These are phyloP conservation scores for Cebus imitator DNA, from an alignment of 2,113 vertebrate genomes.

Conservation along the genomic window DNA sequence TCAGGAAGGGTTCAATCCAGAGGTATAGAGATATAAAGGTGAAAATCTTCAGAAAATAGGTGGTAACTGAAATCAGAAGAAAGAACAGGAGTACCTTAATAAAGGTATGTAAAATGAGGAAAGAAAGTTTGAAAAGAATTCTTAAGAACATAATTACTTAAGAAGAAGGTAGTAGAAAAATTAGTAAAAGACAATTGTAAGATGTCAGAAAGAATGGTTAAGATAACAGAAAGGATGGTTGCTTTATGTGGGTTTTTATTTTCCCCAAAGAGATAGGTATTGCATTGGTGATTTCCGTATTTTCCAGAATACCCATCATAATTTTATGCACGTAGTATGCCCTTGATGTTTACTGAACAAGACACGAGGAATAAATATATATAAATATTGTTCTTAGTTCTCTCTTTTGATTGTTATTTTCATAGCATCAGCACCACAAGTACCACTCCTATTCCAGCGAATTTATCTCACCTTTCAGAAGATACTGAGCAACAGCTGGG, in stretches of 20 bases:
- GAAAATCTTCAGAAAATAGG: neutral
- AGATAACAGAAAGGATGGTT: neutral
- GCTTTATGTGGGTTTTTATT: neutral
- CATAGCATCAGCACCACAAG: neutral
- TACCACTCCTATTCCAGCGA: fast-evolving
- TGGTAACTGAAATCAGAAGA: neutral
- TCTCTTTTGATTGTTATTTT: neutral
- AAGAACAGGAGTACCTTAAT: neutral
- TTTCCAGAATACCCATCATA: neutral
- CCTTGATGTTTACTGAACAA: neutral
- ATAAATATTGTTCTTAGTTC: neutral
- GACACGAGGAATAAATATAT: neutral
- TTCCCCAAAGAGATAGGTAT: neutral
- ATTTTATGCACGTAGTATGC: neutral
- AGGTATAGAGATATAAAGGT: neutral
- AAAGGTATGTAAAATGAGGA: neutral
- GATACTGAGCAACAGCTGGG: fast-evolving
- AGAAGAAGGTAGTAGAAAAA: neutral
- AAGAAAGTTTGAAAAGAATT: neutral
- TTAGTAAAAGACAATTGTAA: neutral
- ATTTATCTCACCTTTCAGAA: neutral
- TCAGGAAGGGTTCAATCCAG: neutral
- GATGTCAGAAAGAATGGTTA: neutral
- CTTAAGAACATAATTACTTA: neutral
- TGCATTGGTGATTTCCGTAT: neutral